Evolutionary conservation across 2,113 vertebrate species (phyloP), one percentile per base, ranked within the genome.

Genomic region (Holacanthus passer): DNA sequence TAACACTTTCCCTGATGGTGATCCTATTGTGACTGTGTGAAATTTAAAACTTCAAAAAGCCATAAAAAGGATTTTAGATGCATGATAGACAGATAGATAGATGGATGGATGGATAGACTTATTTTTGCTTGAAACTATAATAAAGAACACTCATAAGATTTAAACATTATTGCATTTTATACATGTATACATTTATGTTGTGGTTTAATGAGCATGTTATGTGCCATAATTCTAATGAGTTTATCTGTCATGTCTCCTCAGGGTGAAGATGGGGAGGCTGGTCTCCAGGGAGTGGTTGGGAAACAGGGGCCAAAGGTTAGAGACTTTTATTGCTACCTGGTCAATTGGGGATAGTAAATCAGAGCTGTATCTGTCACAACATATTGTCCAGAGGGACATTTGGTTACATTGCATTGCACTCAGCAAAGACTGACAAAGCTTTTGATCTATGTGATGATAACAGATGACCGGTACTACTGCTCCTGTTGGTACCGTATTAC

Each of bases 231-330:
- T 62, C 32, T 66, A 39, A 22, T 19, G 2, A 22, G 17, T 31
- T 27, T 50, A 0, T 39, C 2, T 81, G 43, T 66, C 12, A 5
- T 62, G 27, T 59, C n/a, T 83, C 67, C 39, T 69, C 29, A 97
- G 96, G 96, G 96, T 43, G 92, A 96, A 88, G 95, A 95, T 53
- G 96, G 96, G 2, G 95, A 94, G 75, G 87, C 88, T 0, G 96
- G 96, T 19, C 89, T 86, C 0, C 82, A 89, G 16, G 96, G 96
- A 78, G 81, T 67, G 4, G 88, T 91, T 83, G 96, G 95, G 85
- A 94, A 88, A 0, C 91, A 94, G 39, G 96, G 96, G 48, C 78
- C 86, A 66, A 97, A 97, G 96, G 96, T 97, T 60, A 94, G 95
- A 8, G 0, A 29, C 0, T 53, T 83, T 81, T 77, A 87, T 75